Conservation (phyloP, 2,113 vertebrate genomes). For the Enhydra lutris region DNA sequence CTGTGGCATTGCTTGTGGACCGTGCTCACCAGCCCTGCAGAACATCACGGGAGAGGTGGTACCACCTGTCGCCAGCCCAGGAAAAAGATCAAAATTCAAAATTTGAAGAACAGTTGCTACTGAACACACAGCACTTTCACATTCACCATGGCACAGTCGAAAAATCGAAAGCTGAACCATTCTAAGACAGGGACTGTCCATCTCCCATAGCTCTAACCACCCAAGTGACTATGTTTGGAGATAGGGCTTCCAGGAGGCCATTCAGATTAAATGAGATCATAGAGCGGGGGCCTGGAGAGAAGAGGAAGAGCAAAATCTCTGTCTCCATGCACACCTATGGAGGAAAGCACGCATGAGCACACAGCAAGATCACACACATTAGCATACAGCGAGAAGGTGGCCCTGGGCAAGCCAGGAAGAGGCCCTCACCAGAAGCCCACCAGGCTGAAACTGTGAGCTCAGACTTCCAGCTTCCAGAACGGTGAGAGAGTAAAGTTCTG, state of each 20-base stretch:
- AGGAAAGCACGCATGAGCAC: not conserved
- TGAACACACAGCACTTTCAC: not conserved
- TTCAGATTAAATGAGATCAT: not conserved
- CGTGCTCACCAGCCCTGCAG: not conserved
- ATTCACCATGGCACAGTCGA: not conserved
- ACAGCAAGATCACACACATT: not conserved
- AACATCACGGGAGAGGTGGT: not conserved
- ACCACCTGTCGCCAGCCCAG: not conserved
- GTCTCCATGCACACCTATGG: not conserved
- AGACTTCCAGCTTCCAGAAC: not conserved
- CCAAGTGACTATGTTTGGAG: not conserved
- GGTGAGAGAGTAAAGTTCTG: not conserved
- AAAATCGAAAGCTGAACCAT: not conserved
- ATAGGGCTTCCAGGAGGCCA: not conserved
- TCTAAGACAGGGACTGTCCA: not conserved
- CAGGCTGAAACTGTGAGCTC: not conserved
- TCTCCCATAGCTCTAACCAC: too few species aligned
- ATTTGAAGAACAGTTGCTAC: not conserved
- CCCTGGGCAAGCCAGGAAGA: not conserved
- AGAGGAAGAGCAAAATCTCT: not conserved
- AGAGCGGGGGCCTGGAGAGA: too few species aligned
- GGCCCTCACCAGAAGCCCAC: not conserved
- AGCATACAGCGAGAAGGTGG: rapidly evolving
- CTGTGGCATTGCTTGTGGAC: not conserved
- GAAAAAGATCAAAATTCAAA: not conserved